These are phyloP conservation scores for Sylvilagus bachmani DNA, from an alignment of 2,113 vertebrate species.

Conservation along the genomic window DNA sequence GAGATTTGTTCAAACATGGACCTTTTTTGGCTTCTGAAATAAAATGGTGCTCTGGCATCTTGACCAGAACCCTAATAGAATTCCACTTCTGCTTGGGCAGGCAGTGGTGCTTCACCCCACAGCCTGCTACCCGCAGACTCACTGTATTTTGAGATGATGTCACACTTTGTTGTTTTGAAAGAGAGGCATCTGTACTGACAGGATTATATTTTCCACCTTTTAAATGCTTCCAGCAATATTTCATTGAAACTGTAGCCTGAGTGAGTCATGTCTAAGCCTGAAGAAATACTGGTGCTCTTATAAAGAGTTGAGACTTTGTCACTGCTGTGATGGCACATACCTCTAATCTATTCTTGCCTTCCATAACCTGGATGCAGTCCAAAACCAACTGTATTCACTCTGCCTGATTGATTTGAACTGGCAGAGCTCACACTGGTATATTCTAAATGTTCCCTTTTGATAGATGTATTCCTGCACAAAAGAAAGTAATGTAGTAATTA, in stretches of 20 bases:
- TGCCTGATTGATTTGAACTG: slow-evolving; percentile 64
- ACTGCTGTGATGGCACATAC: neutral
- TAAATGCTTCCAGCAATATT: slow-evolving; percentile 65
- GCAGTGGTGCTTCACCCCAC: neutral
- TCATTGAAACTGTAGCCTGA: slow-evolving; percentile 64
- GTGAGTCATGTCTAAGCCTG: slow-evolving; percentile 66
- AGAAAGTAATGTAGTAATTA: slow-evolving; percentile 71
- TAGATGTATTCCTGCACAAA: slow-evolving; percentile 58
- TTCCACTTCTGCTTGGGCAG: neutral
- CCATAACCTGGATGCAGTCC: slow-evolving; percentile 61
- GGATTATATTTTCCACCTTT: slow-evolving; percentile 73
- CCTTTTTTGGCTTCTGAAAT: neutral
- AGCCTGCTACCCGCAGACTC: neutral
- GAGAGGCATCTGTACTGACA: slow-evolving; percentile 43
- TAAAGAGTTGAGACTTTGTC: slow-evolving; percentile 61
- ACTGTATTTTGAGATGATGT: slow-evolving; percentile 58
- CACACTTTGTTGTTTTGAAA: neutral
- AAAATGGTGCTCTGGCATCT: neutral
- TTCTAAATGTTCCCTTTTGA: slow-evolving; percentile 51
- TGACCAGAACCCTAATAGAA: neutral
- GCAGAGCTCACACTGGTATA: neutral
- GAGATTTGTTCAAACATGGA: slow-evolving; percentile 14
- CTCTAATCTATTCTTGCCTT: slow-evolving; percentile 58
- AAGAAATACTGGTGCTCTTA: slow-evolving; percentile 66
- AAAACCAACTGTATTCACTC: slow-evolving; percentile 56